phyloP scores from a whole-genome alignment of 2,113 vertebrate genomes.

The Carollia perspicillata region DNA sequence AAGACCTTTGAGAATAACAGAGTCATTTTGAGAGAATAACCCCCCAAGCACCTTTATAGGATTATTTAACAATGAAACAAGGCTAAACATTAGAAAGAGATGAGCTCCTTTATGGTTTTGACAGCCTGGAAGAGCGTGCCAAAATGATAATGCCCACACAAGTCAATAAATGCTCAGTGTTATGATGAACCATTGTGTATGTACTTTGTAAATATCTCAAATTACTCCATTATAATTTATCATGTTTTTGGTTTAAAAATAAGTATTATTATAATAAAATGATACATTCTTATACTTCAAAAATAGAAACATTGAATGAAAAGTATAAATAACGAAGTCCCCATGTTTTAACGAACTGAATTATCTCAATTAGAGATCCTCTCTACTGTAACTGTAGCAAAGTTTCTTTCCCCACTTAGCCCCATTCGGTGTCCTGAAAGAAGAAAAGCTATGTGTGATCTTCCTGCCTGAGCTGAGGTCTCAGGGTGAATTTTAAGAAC shows the following conservation, averaged over 20 bases:
- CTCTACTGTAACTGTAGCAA: neutral
- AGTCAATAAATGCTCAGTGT: neutral
- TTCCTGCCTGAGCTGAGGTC: neutral
- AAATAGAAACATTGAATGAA: neutral
- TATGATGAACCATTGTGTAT: neutral
- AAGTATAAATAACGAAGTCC: neutral
- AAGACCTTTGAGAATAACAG: neutral
- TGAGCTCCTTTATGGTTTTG: neutral
- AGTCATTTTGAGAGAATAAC: constrained; percentile 42
- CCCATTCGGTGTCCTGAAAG: too few relatives aligned
- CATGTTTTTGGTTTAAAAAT: neutral
- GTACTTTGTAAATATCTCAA: neutral
- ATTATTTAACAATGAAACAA: constrained; percentile 19
- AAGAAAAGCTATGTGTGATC: neutral
- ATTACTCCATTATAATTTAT: neutral
- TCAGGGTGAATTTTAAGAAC: neutral
- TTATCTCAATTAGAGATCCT: neutral
- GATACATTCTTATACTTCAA: neutral
- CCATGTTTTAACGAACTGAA: too few relatives aligned
- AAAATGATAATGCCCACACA: neutral
- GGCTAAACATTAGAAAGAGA: neutral
- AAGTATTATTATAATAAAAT: neutral
- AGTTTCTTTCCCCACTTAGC: neutral
- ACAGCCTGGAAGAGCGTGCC: neutral
- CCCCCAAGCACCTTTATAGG: neutral